These are phyloP conservation scores for Toxotes lorentzi DNA, from an alignment of 2,797 vertebrate species.

Conservation along the genomic window DNA sequence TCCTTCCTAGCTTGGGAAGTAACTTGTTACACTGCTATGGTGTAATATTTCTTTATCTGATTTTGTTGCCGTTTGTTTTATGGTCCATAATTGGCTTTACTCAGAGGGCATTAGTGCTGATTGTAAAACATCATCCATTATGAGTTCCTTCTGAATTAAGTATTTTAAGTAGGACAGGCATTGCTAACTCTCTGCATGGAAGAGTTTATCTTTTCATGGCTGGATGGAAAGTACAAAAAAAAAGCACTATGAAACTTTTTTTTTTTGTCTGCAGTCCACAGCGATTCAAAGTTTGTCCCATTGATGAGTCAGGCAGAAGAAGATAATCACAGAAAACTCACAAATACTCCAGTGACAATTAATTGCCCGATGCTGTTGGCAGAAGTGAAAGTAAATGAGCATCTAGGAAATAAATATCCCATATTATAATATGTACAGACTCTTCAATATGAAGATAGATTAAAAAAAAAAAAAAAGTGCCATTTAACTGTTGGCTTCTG, in stretches of 20 bases:
- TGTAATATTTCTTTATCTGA: constrained; percentile 40
- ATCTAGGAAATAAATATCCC: constrained; percentile 71
- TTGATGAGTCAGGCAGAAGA: constrained; percentile 48
- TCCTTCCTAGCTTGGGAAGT: constrained; percentile 2
- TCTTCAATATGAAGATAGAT: constrained; percentile 84
- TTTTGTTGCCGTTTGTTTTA: constrained; percentile 37
- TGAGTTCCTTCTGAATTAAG: constrained; percentile 54
- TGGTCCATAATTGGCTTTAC: constrained; percentile 51
- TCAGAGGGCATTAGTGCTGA: constrained; percentile 47
- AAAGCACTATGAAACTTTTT: constrained; percentile 31
- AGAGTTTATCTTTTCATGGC: constrained; percentile 55
- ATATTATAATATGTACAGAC: constrained; percentile 76
- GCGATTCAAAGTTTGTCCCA: constrained; percentile 46
- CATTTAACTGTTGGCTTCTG: constrained; percentile 33
- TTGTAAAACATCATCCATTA: constrained; percentile 56
- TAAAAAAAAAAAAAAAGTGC: constrained; percentile 50
- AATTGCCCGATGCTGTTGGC: constrained; percentile 50
- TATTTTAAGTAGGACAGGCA: constrained; percentile 49
- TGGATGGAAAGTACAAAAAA: constrained; percentile 43
- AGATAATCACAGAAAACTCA: constrained; percentile 57
- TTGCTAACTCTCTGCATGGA: constrained; percentile 30
- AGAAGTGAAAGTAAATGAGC: constrained; percentile 58
- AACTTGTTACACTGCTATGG: constrained; percentile 21
- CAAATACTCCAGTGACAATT: constrained; percentile 62
- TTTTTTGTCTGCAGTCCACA: constrained; percentile 38